Evolutionary conservation across 1,140 invertebrate species (phyloP).

Genomic region (Drosophila hydei): DNA sequence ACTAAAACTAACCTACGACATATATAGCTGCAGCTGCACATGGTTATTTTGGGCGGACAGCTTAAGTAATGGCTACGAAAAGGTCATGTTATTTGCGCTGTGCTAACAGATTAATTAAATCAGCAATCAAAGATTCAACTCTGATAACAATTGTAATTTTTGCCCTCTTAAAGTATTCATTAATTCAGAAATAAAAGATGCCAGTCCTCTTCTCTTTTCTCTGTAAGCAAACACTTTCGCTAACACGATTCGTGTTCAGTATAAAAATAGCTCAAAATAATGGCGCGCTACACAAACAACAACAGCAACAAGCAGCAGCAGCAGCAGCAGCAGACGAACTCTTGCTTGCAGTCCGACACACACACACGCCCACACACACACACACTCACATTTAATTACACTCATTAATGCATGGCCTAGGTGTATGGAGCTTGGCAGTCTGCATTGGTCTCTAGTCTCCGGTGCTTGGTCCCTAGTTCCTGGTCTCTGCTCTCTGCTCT

Average conservation of each 20-base stretch:
- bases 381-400: background rate
- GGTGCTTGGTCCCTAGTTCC: conserved; percentile 6
- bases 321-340: background rate
- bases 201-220: background rate
- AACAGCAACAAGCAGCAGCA: too few species aligned
- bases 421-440: conserved; percentile 8
- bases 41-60: too few species aligned
- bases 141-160: background rate
- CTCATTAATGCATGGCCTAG: conserved; percentile 1
- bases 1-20: too few species aligned
- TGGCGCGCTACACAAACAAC: background rate
- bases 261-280: conserved; percentile 1
- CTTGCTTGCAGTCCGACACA: background rate
- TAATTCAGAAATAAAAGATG: background rate
- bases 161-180: background rate
- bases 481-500: conserved; percentile 11
- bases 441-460: conserved; percentile 8
- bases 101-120: background rate
- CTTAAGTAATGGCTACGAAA: background rate
- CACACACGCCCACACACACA: conserved; percentile 1
- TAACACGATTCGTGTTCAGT: background rate
- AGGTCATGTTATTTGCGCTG: background rate
- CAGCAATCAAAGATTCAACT: background rate
- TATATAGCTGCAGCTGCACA: too few species aligned
- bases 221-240: background rate